Conservation (phyloP, 2,797 vertebrate genomes). For the Malurus leucopterus region DNA sequence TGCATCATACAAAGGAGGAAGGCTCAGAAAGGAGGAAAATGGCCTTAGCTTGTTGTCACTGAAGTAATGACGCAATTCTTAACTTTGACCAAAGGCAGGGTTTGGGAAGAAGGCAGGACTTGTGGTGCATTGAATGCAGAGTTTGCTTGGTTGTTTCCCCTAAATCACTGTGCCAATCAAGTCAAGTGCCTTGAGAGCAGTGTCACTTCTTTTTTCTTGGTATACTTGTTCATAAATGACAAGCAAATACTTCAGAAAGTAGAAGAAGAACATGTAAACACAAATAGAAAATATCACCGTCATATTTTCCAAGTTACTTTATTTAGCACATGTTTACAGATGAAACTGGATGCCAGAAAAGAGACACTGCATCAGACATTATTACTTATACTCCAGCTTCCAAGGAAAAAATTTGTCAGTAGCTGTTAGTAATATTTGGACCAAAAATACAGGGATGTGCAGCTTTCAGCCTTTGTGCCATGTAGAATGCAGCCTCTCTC, state of each 20-base stretch:
- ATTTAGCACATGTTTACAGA: constrained; percentile 52
- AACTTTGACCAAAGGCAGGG: neutral
- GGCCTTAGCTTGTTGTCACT: neutral
- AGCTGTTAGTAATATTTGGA: constrained; percentile 32
- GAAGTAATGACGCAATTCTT: neutral
- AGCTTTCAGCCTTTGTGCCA: neutral
- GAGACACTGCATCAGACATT: neutral
- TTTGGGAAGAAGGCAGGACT: neutral
- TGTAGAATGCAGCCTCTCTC: constrained; percentile 47
- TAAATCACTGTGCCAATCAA: neutral
- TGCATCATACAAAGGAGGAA: neutral
- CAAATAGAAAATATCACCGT: neutral
- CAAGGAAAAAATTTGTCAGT: neutral
- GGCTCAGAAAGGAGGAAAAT: neutral
- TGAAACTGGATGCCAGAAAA: constrained; percentile 29
- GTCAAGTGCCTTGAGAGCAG: neutral
- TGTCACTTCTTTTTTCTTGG: neutral
- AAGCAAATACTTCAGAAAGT: neutral
- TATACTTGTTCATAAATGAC: neutral
- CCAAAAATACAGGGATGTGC: neutral
- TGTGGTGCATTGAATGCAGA: neutral
- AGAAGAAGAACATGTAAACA: neutral
- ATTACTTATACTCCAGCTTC: constrained; percentile 8
- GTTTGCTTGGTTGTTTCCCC: neutral
- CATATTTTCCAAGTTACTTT: constrained; percentile 49